Conservation (phyloP, 2,113 vertebrate species). For the Aix galericulata region DNA sequence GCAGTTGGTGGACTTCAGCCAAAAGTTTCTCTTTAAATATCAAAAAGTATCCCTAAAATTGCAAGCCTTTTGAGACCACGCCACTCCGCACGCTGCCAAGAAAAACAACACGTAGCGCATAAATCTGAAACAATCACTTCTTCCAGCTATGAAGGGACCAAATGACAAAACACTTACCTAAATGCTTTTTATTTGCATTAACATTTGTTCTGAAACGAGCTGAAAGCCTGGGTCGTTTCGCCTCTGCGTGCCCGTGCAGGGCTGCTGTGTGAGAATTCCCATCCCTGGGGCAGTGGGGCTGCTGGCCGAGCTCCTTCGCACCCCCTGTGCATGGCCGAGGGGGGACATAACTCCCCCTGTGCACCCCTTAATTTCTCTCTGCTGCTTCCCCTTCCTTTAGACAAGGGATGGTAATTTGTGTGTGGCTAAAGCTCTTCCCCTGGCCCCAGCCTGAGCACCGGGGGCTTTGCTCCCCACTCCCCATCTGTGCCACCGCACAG, state of each 20-base stretch:
- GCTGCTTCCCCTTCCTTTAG: neutral
- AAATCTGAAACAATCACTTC: conserved; percentile 62
- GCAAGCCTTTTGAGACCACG: conserved; percentile 21
- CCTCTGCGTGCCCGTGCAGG: accelerated
- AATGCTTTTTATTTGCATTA: conserved; percentile 44
- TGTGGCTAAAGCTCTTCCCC: neutral
- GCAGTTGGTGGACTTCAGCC: conserved; percentile 44
- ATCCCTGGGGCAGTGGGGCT: neutral
- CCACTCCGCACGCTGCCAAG: neutral
- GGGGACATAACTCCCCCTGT: neutral
- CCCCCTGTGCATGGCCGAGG: neutral
- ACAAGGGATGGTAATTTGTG: neutral
- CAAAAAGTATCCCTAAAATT: conserved; percentile 57
- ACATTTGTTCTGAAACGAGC: neutral
- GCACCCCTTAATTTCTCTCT: neutral
- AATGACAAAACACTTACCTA: conserved; percentile 41
- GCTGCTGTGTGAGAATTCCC: neutral
- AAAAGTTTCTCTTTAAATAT: conserved; percentile 58
- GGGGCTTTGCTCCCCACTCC: neutral
- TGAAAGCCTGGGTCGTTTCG: neutral
- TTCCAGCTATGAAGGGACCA: conserved; percentile 39
- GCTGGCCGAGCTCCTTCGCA: neutral
- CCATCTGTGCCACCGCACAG: neutral
- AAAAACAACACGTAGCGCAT: conserved; percentile 17
- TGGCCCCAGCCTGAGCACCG: neutral